Conservation (phyloP, 2,888 invertebrate species). For the Polydrusus tereticollis region DNA sequence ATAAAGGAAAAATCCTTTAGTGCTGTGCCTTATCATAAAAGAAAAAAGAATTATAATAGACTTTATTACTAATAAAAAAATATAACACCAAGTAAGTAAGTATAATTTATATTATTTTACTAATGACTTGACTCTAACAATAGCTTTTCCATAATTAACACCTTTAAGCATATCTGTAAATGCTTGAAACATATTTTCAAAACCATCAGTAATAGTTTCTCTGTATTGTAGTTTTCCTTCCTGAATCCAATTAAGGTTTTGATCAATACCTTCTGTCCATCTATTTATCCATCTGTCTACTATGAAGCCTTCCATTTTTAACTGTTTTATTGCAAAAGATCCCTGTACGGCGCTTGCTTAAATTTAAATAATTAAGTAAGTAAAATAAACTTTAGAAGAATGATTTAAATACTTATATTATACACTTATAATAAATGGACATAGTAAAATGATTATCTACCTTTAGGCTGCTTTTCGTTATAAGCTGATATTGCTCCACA, state of each 20-base stretch:
- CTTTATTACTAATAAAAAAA: background rate
- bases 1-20: too few relatives aligned
- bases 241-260: slow-evolving; percentile 74
- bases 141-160: slow-evolving; percentile 57
- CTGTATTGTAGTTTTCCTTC: slow-evolving; percentile 79
- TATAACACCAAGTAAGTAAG: background rate
- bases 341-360: slow-evolving; percentile 52
- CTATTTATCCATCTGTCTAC: slow-evolving; percentile 63
- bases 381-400: too few relatives aligned
- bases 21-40: too few relatives aligned
- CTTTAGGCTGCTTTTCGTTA: slow-evolving; percentile 66
- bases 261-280: slow-evolving; percentile 75
- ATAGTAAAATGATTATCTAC: slow-evolving; percentile 47
- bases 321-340: slow-evolving; percentile 51
- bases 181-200: slow-evolving; percentile 68
- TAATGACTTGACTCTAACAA: slow-evolving; percentile 59
- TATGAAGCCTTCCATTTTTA: slow-evolving; percentile 59
- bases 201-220: slow-evolving; percentile 75
- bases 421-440: too few relatives aligned
- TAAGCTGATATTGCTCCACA: slow-evolving; percentile 80
- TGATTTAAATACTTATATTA: background rate
- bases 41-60: too few relatives aligned
- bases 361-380: slow-evolving; percentile 20
- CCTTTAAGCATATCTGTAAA: slow-evolving; percentile 58
- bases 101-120: slow-evolving; percentile 34